Evolutionary conservation across 2,888 invertebrate species (phyloP).

Genomic region (Protodeltote pygarga): DNA sequence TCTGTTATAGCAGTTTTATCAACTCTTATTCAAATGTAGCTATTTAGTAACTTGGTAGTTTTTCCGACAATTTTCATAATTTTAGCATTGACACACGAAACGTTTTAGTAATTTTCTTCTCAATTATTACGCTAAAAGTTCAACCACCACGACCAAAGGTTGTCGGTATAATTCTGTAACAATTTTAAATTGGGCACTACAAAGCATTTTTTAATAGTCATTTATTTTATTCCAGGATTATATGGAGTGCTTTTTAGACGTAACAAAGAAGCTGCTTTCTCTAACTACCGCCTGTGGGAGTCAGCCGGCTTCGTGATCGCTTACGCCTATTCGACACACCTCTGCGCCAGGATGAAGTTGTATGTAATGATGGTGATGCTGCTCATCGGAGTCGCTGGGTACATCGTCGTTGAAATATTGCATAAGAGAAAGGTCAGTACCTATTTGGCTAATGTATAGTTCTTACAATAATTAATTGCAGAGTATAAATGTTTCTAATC

Average conservation of each 20-base stretch:
- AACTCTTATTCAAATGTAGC: neutral
- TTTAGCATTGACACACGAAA: neutral
- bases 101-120: neutral
- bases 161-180: no score
- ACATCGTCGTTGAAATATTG: constrained; percentile 92
- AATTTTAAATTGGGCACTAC: no score
- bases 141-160: no score
- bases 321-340: constrained; percentile 95
- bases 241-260: constrained; percentile 95
- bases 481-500: no score
- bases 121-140: no score
- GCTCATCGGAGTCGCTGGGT: constrained; percentile 91
- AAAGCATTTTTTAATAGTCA: neutral
- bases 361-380: constrained; percentile 94
- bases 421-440: constrained; percentile 92
- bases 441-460: no score
- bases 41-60: neutral
- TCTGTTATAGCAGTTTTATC: constrained; percentile 9
- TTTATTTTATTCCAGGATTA: constrained; percentile 87
- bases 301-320: constrained; percentile 96
- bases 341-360: constrained; percentile 94
- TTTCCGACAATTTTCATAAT: neutral
- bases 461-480: no score
- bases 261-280: constrained; percentile 97
- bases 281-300: constrained; percentile 96